Evolutionary conservation across 2,888 invertebrate species (phyloP), one percentile per base, ranked within the genome.

Genomic region (Cosmorhoe ocellata): DNA sequence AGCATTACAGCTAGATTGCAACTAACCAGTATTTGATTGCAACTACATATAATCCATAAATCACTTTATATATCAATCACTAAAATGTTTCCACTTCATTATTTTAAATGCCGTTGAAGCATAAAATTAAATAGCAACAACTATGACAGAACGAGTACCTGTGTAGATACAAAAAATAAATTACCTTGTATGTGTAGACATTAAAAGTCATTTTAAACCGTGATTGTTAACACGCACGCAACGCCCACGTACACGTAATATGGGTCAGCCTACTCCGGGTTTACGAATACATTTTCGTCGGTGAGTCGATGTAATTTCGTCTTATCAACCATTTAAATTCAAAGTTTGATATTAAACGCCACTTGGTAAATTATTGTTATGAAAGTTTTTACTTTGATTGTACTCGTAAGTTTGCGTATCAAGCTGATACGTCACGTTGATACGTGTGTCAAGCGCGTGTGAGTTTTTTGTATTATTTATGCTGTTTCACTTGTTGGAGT

Each of bases 161-260:
- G 71, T 74, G 77, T 74, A 75, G 66, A 74, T 71, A 71, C 66
- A 72, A 73, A 77, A 76, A 72, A 72, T 69, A 72, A 76, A 84
- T 79, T 77, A 74, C 69, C 72, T 72, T 78, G 74, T 81, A 80
- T 79, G 79, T 81, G 83, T 81, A 79, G 83, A 81, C 80, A 80
- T 80, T 79, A 73, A 74, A 56, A 72, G 69, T 74, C 67, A 71
- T 75, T 79, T 70, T 71, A 73, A 73, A 73, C 66, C 64, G 72
- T 80, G 84, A 85, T 81, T 83, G 82, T 77, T 61, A 60, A 66
- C 77, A 80, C 75, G 81, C 84, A 85, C 83, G 81, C 75, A 57
- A 71, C 63, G 59, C 64, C 59, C 60, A 52, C 53, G 28, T 44
- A 31, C 43, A 24, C 53, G 58, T 61, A 66, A 77, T 74, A 65